Evolutionary conservation across 2,797 vertebrate genomes (phyloP), one percentile per base, ranked within the genome.

Genomic region (Hyperoplus lanceolatus): DNA sequence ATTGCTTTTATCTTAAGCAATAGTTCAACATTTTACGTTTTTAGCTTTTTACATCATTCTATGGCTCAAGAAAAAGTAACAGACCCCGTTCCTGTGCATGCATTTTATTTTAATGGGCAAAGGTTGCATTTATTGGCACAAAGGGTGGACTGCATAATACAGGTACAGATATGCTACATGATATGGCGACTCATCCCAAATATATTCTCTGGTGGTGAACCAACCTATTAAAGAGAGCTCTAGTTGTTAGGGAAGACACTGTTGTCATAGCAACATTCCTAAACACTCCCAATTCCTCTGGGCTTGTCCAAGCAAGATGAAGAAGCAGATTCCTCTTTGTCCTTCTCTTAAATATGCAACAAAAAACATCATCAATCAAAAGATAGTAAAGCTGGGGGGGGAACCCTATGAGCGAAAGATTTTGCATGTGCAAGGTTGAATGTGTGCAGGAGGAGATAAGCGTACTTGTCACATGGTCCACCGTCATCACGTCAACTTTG

Each of bases 391-490:
- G 12, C n/a, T 5, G 15, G 8, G 14, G 50, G 49, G 16, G 75
- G 43, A 16, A 29, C 29, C 11, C 50, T 15, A 51, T 9, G 5
- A 59, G 54, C 14, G 48, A 70, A 55, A 61, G 50, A 77, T 79
- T 83, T 69, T 80, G 68, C 42, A 72, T 72, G 11, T 29, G n/a
- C n/a, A 39, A 72, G 1, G 21, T 58, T 29, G 48, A 58, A 58
- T 42, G 80, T 82, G 87, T 80, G 65, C 68, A 41, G 15, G 10
- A 69, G 60, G 39, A 84, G 90, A 92, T 93, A 91, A 90, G 83
- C 3, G 1, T 16, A 58, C 29, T 74, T 18, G 66, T 72, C 70
- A 69, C 36, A 56, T 3, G 50, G 68, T 62, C 59, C 39, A 49
- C 18, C n/a, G 4, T 16, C 8, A 46, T 66, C 62, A 50, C 3